phyloP scores from a whole-genome alignment of 2,113 vertebrate genomes.

The Heterotilapia buettikoferi region DNA sequence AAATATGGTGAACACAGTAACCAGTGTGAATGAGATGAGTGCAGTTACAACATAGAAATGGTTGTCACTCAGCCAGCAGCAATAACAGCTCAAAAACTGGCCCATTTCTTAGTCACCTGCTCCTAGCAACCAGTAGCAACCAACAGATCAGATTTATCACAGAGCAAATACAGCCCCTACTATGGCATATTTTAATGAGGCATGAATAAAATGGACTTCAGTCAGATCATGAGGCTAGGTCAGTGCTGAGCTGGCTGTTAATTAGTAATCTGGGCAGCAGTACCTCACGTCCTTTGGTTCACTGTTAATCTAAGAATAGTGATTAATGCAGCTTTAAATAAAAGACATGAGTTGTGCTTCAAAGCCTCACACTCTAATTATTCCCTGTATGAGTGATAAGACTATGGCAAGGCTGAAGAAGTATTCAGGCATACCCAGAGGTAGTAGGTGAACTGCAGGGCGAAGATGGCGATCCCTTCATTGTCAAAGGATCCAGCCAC shows the following conservation, averaged over 20 bases:
- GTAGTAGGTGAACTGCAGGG: slow-evolving; percentile 97
- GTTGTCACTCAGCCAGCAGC: not conserved
- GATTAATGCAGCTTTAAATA: not conserved
- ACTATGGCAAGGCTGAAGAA: not conserved
- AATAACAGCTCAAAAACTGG: not conserved
- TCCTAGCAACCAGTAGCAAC: not conserved
- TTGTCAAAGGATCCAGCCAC: slow-evolving; percentile 97
- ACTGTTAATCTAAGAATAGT: not conserved
- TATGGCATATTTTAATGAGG: not conserved
- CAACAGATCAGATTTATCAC: not conserved
- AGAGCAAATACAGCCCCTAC: not conserved
- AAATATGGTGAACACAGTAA: not conserved
- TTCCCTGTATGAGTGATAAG: not conserved
- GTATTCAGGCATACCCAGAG: slow-evolving; percentile 77
- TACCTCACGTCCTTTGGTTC: not conserved
- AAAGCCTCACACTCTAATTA: not conserved
- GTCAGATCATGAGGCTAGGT: not conserved
- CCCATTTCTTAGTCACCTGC: not conserved
- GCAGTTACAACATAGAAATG: not conserved
- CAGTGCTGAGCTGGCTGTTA: not conserved
- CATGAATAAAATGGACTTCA: not conserved
- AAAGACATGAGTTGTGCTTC: not conserved
- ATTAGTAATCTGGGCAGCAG: not conserved
- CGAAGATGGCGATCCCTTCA: slow-evolving; percentile 97
- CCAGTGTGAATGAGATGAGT: not conserved